Evolutionary conservation across 37 sponge, comb jelly and placozoan species (phyloP), one percentile per base, ranked within the genome.

Genomic region (Hormiphora californensis): DNA sequence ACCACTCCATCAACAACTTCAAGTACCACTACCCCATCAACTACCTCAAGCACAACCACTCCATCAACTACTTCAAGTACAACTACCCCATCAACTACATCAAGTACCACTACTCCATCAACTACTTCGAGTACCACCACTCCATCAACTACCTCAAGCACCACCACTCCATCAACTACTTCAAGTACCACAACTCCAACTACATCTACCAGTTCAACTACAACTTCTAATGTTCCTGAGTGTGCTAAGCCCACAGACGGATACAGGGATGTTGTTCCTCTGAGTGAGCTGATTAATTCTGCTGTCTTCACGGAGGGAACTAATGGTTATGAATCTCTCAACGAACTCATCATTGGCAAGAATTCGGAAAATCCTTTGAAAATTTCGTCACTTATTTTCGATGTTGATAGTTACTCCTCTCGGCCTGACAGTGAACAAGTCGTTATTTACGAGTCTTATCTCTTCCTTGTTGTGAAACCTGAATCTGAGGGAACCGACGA

Each of bases 111-210:
- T 25, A 57, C 22, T 17, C 23, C 61, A n/a, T n/a, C 61, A n/a
- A 65, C 38, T 38, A 36, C 67, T 36, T 65, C 67, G 35, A 65
- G 67, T 32, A 65, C 67, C 8, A 65, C 67, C 9, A 28, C 67
- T 28, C 28, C 67, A 28, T 65, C 67, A 19, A 34, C 67, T 7
- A 28, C 67, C 12, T 32, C 67, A 28, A 36, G 38, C 8, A 34
- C 67, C 34, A 65, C 67, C 1, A 34, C 67, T 19, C 37, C 67
- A 65, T 34, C 67, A 65, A 65, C 38, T 31, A 36, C 67, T 28
- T 65, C 67, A 65, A 65, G 67, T 38, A 65, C 67, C 3, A 65
- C 67, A 19, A 65, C 67, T 7, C 37, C 67, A 34, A 36, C 67
- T 7, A 65, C 17, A 3, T 65, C 67, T 9, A 32, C 67, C 9